Percentiles rank a stretch among this genome's conserved stretches.
Evolutionary conservation across 2,888 invertebrate species (phyloP).

Genomic region (Macrosiphum euphorbiae): DNA sequence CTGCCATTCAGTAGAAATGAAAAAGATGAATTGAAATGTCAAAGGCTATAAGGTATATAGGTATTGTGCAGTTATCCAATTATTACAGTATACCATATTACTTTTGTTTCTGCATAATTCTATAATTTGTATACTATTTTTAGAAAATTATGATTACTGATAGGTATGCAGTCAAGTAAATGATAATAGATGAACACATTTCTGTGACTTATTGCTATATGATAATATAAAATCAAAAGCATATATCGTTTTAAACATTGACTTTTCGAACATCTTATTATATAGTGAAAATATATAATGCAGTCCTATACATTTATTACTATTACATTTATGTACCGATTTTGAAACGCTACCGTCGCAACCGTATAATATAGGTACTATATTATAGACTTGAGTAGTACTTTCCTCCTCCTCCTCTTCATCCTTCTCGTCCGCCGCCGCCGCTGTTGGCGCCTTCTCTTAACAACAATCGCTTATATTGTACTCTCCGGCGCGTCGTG

Average conservation of each 20-base stretch:
- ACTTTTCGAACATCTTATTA: background rate
- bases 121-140: too few relatives aligned
- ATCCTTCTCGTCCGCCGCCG: background rate
- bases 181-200: background rate
- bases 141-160: too few relatives aligned
- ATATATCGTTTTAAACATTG: background rate
- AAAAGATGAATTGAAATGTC: background rate
- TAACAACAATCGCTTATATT: constrained; percentile 57
- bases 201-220: background rate
- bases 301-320: background rate
- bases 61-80: too few relatives aligned
- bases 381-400: background rate
- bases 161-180: too few relatives aligned
- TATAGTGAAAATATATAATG: too few relatives aligned
- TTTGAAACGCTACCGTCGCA: constrained; percentile 41
- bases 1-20: background rate
- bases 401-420: background rate
- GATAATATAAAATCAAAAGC: background rate
- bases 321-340: background rate
- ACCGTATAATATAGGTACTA: background rate
- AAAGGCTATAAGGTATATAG: background rate
- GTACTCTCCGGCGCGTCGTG: constrained; percentile 7
- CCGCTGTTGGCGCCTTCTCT: constrained; percentile 57
- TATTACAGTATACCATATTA: too few relatives aligned
- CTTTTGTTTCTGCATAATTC: background rate